Conservation (phyloP, 2,888 invertebrate genomes). For the Pyrochroa serraticornis region DNA sequence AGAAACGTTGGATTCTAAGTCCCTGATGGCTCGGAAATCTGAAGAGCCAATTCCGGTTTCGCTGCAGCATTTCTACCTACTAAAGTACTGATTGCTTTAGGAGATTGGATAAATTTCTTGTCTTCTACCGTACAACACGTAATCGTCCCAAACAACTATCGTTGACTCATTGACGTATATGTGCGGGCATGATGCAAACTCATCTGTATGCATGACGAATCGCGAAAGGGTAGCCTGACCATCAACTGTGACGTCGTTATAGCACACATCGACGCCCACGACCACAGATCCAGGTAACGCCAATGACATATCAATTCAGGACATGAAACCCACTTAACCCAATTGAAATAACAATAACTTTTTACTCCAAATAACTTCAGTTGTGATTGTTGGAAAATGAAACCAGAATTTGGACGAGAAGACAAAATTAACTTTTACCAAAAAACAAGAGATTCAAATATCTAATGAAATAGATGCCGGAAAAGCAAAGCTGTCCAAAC, state of each 20-base stretch:
- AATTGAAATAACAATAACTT: not conserved
- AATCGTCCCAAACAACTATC: conserved; percentile 5
- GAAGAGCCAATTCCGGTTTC: too few relatives aligned
- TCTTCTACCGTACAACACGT: not conserved
- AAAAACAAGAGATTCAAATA: too few relatives aligned
- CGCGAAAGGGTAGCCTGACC: conserved; percentile 19
- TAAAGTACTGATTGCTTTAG: too few relatives aligned
- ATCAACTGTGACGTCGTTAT: conserved; percentile 18
- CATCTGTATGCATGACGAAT: conserved; percentile 25
- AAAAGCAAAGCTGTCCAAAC: too few relatives aligned
- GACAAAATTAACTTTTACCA: too few relatives aligned
- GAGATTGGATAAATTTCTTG: not conserved
- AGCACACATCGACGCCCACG: conserved; percentile 24
- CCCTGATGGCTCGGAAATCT: too few relatives aligned
- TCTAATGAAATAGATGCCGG: too few relatives aligned
- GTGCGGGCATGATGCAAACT: conserved; percentile 20
- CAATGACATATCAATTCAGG: conserved; percentile 3
- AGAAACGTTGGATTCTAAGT: too few relatives aligned
- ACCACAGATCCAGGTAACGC: conserved; percentile 9
- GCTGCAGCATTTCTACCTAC: too few relatives aligned
- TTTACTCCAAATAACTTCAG: too few relatives aligned
- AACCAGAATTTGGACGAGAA: too few relatives aligned
- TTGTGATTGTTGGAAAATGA: too few relatives aligned
- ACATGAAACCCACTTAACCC: not conserved
- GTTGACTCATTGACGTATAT: conserved; percentile 12